Percentiles rank a stretch among this genome's conserved stretches.
Conservation (phyloP, 1,140 invertebrate species). For the Sipha flava region DNA sequence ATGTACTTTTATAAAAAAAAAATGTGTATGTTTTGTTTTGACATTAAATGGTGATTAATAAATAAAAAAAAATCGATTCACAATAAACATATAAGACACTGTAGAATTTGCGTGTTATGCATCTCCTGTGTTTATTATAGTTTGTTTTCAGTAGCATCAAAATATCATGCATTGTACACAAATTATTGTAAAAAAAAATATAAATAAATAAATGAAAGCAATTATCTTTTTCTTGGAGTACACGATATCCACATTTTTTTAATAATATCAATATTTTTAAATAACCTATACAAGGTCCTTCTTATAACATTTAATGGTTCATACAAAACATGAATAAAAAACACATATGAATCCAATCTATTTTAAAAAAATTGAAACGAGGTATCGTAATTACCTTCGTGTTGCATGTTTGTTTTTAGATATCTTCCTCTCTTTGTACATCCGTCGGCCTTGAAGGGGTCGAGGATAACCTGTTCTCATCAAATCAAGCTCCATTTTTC, state of each 20-base stretch:
- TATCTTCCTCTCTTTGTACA: background rate
- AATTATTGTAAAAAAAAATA: background rate
- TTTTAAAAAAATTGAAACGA: background rate
- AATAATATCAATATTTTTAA: constrained; percentile 9
- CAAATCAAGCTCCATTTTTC: background rate
- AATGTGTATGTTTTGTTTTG: too few species aligned
- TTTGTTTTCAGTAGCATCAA: background rate
- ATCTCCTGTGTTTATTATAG: background rate
- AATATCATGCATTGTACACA: constrained; percentile 2
- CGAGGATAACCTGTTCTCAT: constrained; percentile 26
- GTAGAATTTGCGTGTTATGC: background rate
- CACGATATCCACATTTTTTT: background rate
- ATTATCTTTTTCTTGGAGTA: background rate
- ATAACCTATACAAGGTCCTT: background rate
- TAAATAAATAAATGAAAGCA: background rate
- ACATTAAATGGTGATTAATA: background rate
- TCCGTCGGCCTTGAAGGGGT: constrained; percentile 14
- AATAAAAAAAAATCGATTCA: background rate
- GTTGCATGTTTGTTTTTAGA: constrained; percentile 23
- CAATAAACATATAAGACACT: background rate
- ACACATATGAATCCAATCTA: background rate
- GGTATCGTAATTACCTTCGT: constrained; percentile 20
- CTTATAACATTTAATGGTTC: background rate
- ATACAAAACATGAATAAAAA: background rate
- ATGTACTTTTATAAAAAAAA: too few species aligned